Conservation (phyloP, 2,797 vertebrate species). For the Myotis myotis region DNA sequence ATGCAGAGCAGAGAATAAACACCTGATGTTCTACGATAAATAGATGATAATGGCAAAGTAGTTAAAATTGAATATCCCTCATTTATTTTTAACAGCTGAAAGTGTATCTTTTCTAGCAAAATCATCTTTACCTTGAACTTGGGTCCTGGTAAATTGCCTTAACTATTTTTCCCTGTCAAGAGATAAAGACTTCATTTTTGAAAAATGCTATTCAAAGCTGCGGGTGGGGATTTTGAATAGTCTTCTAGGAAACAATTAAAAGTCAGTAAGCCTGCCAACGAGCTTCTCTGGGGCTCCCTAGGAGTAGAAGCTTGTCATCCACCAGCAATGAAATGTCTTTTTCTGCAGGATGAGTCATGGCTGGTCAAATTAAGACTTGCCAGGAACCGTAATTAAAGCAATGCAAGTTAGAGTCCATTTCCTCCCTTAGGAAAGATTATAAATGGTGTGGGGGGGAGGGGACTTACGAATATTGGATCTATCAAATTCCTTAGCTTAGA, state of each 20-base stretch:
- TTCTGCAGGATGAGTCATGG: slow-evolving; percentile 10
- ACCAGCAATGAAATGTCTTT: neutral
- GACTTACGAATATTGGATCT: neutral
- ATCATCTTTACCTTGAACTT: slow-evolving; percentile 6
- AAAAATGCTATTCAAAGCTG: neutral
- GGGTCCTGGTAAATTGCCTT: neutral
- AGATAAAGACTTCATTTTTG: slow-evolving; percentile 15
- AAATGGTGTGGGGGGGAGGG: neutral
- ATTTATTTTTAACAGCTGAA: neutral
- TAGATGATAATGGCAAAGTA: neutral
- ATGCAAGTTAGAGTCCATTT: neutral
- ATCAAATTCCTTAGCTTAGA: neutral
- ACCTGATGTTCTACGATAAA: neutral
- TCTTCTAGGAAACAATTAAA: slow-evolving; percentile 26
- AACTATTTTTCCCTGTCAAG: neutral
- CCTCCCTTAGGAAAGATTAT: neutral
- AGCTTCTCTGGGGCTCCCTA: neutral
- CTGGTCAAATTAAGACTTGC: neutral
- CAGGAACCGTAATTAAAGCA: slow-evolving; percentile 26
- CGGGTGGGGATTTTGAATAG: neutral
- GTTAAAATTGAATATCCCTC: neutral
- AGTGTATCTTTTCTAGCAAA: neutral
- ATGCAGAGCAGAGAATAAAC: neutral
- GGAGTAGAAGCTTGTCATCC: neutral
- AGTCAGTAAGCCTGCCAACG: neutral